Conservation (phyloP, 2,797 vertebrate genomes). For the Halcyon badia region DNA sequence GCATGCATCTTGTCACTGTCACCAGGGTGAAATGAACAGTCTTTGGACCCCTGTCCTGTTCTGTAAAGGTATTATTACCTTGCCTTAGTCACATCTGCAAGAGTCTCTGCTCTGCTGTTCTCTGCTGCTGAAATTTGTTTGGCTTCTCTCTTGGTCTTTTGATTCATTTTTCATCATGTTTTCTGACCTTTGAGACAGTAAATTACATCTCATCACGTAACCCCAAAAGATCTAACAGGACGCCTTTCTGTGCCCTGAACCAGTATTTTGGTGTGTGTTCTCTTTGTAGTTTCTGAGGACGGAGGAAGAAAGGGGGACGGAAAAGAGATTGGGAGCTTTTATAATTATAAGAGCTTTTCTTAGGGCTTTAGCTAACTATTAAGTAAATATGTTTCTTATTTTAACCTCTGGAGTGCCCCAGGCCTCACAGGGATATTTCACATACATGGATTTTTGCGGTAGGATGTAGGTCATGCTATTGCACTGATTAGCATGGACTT, state of each 20-base stretch:
- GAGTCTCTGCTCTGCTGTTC: neutral
- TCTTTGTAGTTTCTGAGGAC: neutral
- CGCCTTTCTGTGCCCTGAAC: neutral
- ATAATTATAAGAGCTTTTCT: conserved; percentile 53
- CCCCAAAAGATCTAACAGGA: neutral
- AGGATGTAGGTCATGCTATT: conserved; percentile 61
- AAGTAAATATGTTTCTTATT: conserved; percentile 70
- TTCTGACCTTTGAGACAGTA: neutral
- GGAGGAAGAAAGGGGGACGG: neutral
- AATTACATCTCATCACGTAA: neutral
- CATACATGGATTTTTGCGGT: conserved; percentile 44
- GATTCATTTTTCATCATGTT: neutral
- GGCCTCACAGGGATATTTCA: conserved; percentile 32
- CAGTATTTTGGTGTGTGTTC: neutral
- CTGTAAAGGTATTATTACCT: neutral
- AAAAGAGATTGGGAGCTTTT: conserved; percentile 15
- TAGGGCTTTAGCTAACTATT: conserved; percentile 58
- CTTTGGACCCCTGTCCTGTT: neutral
- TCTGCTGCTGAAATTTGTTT: neutral
- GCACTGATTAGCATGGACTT: conserved; percentile 50
- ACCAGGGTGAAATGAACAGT: neutral
- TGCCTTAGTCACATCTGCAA: neutral
- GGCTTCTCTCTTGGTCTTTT: neutral
- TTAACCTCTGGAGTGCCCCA: conserved; percentile 71
- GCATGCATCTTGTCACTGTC: neutral